Conservation (phyloP, 2,888 invertebrate genomes). For the Neria commutata region DNA sequence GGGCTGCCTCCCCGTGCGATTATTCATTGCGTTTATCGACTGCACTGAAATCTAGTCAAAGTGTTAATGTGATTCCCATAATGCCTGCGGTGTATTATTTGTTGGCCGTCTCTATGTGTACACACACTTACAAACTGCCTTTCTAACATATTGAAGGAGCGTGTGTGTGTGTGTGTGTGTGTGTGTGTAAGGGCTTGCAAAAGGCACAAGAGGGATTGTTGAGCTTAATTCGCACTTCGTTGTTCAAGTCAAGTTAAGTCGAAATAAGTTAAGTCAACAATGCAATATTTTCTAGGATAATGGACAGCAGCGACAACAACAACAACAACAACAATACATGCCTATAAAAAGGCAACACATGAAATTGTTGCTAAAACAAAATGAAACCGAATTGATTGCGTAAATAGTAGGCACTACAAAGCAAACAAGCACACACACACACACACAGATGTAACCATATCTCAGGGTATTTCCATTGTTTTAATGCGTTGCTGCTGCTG, state of each 20-base stretch:
- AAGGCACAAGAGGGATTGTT: not conserved
- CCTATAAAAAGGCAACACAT: not conserved
- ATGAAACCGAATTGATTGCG: constrained; percentile 3
- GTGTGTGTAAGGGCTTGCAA: too few relatives aligned
- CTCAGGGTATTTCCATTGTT: too few relatives aligned
- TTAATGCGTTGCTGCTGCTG: too few relatives aligned
- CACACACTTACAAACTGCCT: not conserved
- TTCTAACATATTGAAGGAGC: not conserved
- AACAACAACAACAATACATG: not conserved
- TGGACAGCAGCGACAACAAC: not conserved
- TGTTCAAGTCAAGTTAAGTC: not conserved
- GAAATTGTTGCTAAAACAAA: not conserved
- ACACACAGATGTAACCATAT: not conserved
- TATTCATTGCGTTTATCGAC: too few relatives aligned
- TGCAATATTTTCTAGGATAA: not conserved
- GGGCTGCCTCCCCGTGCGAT: too few relatives aligned
- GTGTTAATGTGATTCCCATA: too few relatives aligned
- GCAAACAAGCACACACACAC: not conserved
- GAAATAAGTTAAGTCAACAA: not conserved
- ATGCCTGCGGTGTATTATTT: too few relatives aligned
- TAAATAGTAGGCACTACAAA: not conserved
- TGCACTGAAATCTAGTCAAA: too few relatives aligned
- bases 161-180: too few relatives aligned
- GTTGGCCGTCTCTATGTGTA: too few relatives aligned
- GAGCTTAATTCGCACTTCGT: not conserved